Percentiles rank a stretch among this genome's conserved stretches.
Evolutionary conservation across 2,113 vertebrate species (phyloP).

Genomic region (Anguilla japonica): DNA sequence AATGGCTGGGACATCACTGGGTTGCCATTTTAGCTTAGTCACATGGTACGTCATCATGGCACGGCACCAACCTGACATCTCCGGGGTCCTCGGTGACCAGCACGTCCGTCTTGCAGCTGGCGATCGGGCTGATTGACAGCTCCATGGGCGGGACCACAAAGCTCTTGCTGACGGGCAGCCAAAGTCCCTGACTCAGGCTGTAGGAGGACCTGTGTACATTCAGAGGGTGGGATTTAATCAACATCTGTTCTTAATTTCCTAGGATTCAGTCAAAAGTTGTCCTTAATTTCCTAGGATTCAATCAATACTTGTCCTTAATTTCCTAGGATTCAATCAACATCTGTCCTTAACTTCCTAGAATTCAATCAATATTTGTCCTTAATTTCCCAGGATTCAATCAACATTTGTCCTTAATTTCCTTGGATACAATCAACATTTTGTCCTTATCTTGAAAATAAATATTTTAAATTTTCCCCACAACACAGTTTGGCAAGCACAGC

Average conservation of each 20-base stretch:
- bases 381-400: no score
- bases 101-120: conserved; percentile 97
- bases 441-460: no score
- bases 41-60: background rate
- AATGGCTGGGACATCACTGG: background rate
- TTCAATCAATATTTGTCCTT: no score
- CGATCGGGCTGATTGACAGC: conserved; percentile 95
- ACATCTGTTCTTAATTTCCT: background rate
- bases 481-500: no score
- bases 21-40: background rate
- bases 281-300: no score
- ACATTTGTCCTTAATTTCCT: no score
- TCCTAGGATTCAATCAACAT: no score
- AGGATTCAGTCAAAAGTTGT: background rate
- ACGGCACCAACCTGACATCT: conserved; percentile 87
- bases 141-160: conserved; percentile 96
- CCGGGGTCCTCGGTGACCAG: conserved; percentile 94
- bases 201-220: conserved; percentile 85
- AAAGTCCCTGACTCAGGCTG: conserved; percentile 93
- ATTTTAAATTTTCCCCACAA: no score
- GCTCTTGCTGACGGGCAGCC: conserved; percentile 98
- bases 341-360: no score
- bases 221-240: conserved; percentile 26
- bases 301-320: no score
- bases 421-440: no score